phyloP scores from a whole-genome alignment of 2,888 invertebrate species.

The Catocala sponsa region DNA sequence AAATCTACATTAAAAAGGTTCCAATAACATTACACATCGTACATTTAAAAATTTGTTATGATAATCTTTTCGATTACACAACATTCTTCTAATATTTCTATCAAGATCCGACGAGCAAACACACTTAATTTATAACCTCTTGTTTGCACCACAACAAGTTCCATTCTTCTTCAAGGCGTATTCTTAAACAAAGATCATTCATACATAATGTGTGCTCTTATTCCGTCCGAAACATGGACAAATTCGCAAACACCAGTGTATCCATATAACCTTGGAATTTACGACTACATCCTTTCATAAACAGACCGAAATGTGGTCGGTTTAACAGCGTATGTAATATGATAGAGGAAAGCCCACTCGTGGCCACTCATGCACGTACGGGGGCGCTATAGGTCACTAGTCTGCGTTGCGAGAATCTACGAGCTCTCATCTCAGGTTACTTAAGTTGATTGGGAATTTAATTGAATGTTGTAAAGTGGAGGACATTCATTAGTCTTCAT shows the following conservation, averaged over 20 bases:
- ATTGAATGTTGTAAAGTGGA: not conserved
- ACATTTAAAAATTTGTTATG: too few relatives aligned
- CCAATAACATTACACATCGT: too few relatives aligned
- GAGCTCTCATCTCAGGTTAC: constrained; percentile 7
- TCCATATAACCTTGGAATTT: constrained; percentile 17
- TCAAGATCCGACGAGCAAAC: too few relatives aligned
- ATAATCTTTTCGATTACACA: too few relatives aligned
- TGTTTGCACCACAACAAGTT: too few relatives aligned
- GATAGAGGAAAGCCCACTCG: constrained; percentile 53
- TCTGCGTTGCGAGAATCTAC: constrained; percentile 19
- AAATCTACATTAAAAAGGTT: too few relatives aligned
- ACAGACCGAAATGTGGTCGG: constrained; percentile 18
- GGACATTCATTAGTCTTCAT: not conserved
- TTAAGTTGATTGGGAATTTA: constrained; percentile 1
- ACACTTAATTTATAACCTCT: too few relatives aligned
- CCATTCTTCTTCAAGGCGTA: too few relatives aligned
- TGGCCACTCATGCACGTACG: constrained; percentile 46
- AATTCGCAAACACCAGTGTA: constrained; percentile 6
- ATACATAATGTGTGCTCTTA: not conserved
- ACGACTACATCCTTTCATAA: constrained; percentile 22
- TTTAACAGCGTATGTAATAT: constrained; percentile 44
- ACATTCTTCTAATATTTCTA: too few relatives aligned
- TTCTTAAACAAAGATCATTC: too few relatives aligned
- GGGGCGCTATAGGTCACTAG: constrained; percentile 50
- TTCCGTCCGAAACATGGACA: not conserved